Evolutionary conservation across 2,113 vertebrate genomes (phyloP).

Genomic region (Erythrolamprus reginae): DNA sequence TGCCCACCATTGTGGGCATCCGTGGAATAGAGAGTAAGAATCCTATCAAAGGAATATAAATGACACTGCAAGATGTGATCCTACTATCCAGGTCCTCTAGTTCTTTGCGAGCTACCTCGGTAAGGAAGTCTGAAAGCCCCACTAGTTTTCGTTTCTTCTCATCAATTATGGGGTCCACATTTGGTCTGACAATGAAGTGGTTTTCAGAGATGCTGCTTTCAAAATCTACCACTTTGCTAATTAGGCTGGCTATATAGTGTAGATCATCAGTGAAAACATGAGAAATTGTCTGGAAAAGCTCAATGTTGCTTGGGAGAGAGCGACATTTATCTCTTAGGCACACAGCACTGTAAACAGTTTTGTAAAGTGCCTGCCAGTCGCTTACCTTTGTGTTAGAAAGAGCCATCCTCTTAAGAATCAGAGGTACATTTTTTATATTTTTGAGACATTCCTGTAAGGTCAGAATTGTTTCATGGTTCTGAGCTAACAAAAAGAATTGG

Average conservation of each 20-base stretch:
- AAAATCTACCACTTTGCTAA: slow-evolving; percentile 94
- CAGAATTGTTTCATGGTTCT: slow-evolving; percentile 77
- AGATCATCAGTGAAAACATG: slow-evolving; percentile 85
- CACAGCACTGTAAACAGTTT: slow-evolving; percentile 84
- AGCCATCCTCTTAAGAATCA: slow-evolving; percentile 87
- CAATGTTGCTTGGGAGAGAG: slow-evolving; percentile 78
- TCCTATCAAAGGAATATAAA: slow-evolving; percentile 96
- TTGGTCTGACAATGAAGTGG: slow-evolving; percentile 83
- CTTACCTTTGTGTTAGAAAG: slow-evolving; percentile 84
- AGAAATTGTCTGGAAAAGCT: slow-evolving; percentile 85
- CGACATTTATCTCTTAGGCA: slow-evolving; percentile 86
- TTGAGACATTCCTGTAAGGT: slow-evolving; percentile 83
- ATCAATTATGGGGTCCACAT: slow-evolving; percentile 86
- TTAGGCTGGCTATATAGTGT: slow-evolving; percentile 79
- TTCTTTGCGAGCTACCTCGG: slow-evolving; percentile 87
- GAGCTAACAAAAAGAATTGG: slow-evolving; percentile 84
- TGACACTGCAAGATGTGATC: slow-evolving; percentile 86
- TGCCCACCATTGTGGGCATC: slow-evolving; percentile 83
- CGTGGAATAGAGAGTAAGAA: slow-evolving; percentile 90
- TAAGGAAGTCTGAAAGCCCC: slow-evolving; percentile 90
- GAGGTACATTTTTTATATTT: slow-evolving; percentile 89
- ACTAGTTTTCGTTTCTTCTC: slow-evolving; percentile 89
- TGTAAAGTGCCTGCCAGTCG: slow-evolving; percentile 92
- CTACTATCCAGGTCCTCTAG: slow-evolving; percentile 79
- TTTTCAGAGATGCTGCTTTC: slow-evolving; percentile 82